Percentiles rank a stretch among this genome's conserved stretches.
phyloP scores from a whole-genome alignment of 2,888 invertebrate genomes.

The Macrophya alboannulata region DNA sequence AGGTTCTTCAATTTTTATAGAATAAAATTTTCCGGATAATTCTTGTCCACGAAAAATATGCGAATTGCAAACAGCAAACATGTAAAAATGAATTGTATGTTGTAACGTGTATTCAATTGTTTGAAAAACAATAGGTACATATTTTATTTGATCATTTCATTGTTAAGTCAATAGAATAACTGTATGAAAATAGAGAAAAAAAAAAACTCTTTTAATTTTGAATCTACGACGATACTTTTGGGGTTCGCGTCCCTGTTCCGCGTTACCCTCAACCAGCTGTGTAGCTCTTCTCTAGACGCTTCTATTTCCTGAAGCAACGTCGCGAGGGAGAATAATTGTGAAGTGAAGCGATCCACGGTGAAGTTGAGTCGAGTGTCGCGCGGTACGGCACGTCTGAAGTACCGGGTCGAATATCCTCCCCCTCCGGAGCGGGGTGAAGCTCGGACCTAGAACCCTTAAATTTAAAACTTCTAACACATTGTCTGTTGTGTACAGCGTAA shows the following conservation, averaged over 20 bases:
- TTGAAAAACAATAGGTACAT: neutral
- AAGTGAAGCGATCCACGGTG: constrained; percentile 41
- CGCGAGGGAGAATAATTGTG: constrained; percentile 45
- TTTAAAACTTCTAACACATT: neutral
- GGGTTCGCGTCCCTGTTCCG: neutral
- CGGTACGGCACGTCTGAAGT: constrained; percentile 49
- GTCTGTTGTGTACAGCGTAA: neutral
- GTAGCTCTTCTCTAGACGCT: constrained; percentile 47
- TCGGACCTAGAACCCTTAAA: neutral
- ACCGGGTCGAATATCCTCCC: constrained; percentile 34
- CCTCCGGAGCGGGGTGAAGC: neutral
- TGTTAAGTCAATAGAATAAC: neutral
- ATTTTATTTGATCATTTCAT: no score
- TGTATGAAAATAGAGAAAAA: neutral
- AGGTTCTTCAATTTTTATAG: neutral
- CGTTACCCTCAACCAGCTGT: neutral
- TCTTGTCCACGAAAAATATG: neutral
- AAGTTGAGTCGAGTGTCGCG: constrained; percentile 50
- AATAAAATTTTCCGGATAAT: neutral
- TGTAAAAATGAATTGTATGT: neutral
- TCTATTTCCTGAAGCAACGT: constrained; percentile 32
- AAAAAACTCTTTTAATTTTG: neutral
- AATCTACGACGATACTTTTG: neutral
- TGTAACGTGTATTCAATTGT: neutral
- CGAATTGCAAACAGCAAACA: no score